Conservation (phyloP, 2,113 vertebrate genomes). For the Rhodinocichla rosea region DNA sequence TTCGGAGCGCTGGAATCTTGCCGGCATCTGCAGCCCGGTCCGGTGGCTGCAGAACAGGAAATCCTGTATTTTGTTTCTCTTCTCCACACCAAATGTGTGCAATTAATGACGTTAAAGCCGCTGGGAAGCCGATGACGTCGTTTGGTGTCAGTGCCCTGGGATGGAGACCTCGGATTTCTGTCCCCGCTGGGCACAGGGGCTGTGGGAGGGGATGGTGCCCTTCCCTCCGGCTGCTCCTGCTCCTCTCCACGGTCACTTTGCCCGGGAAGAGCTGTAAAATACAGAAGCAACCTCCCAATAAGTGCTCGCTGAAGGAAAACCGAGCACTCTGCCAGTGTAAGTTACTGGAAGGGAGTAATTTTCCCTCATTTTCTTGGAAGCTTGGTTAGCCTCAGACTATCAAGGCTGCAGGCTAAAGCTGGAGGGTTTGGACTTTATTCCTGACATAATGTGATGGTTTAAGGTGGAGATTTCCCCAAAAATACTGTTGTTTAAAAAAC, state of each 20-base stretch:
- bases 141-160: neutral
- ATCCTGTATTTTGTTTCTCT: constrained; percentile 39
- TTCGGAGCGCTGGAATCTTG: neutral
- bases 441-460: neutral
- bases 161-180: rapidly evolving
- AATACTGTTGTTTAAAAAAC: neutral
- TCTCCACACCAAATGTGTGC: neutral
- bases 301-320: neutral
- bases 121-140: constrained; percentile 3
- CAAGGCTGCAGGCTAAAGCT: neutral
- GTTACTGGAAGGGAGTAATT: constrained; percentile 27
- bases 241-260: neutral
- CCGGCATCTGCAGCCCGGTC: constrained; percentile 5
- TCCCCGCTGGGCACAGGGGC: neutral
- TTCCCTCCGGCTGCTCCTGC: neutral
- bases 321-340: neutral
- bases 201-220: neutral
- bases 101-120: neutral
- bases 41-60: constrained; percentile 49
- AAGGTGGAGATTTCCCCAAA: neutral
- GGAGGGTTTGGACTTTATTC: neutral
- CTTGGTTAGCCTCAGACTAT: neutral
- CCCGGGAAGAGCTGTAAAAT: neutral
- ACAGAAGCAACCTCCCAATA: neutral
- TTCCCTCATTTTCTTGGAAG: constrained; percentile 4